phyloP scores from a whole-genome alignment of 2,888 invertebrate species.

The Notocelia uddmanniana region DNA sequence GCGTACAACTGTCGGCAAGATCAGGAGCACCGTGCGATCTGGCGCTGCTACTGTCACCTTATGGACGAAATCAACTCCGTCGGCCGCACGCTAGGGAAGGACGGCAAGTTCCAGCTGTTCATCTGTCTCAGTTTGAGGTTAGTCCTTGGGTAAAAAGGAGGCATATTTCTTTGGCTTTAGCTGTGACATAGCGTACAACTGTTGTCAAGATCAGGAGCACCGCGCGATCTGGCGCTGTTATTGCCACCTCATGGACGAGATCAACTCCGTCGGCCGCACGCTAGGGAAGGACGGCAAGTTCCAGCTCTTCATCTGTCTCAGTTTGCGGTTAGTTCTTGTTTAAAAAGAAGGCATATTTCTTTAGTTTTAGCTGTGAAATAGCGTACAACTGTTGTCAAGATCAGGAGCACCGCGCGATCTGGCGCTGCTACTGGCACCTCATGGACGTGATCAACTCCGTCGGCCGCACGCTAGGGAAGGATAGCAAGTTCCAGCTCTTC shows the following conservation, averaged over 20 bases:
- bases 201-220: constrained; percentile 83
- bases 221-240: constrained; percentile 94
- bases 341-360: no score
- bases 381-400: constrained; percentile 64
- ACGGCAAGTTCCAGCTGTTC: constrained; percentile 99
- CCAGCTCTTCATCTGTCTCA: constrained; percentile 94
- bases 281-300: constrained; percentile 99
- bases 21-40: constrained; percentile 89
- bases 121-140: constrained; percentile 85
- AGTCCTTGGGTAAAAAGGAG: not conserved
- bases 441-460: constrained; percentile 95
- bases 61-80: constrained; percentile 95
- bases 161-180: no score
- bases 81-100: constrained; percentile 95
- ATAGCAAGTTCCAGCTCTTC: constrained; percentile 98
- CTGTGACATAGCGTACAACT: constrained; percentile 63
- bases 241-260: constrained; percentile 96
- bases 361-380: no score
- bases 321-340: constrained; percentile 5
- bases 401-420: constrained; percentile 89
- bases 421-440: constrained; percentile 96
- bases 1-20: constrained; percentile 78
- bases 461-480: constrained; percentile 96
- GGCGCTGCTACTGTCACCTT: constrained; percentile 95
- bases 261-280: constrained; percentile 92